Conservation (phyloP, 2,888 invertebrate species). For the Tenthredo distinguenda region DNA sequence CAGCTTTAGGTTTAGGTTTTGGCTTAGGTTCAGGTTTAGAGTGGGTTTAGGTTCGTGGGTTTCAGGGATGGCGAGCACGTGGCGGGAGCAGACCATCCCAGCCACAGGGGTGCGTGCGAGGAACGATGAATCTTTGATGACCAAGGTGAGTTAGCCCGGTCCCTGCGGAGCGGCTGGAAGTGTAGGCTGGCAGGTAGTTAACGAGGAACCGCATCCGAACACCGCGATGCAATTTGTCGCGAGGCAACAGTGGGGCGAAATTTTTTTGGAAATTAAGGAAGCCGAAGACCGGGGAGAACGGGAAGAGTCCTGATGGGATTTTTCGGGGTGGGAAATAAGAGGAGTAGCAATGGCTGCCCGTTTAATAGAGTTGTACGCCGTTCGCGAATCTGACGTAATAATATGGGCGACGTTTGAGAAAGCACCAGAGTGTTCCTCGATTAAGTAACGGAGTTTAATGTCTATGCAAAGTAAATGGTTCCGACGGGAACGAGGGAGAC, state of each 20-base stretch:
- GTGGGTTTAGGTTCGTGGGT: constrained; percentile 58
- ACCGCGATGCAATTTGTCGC: constrained; percentile 54
- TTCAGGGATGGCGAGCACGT: constrained; percentile 66
- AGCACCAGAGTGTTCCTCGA: constrained; percentile 59
- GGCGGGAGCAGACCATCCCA: constrained; percentile 63
- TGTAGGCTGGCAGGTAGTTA: constrained; percentile 55
- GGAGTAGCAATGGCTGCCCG: neutral
- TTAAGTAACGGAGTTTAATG: constrained; percentile 68
- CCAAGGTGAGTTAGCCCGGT: constrained; percentile 65
- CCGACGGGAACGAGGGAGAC: constrained; percentile 22
- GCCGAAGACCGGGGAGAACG: neutral
- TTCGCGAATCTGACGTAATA: constrained; percentile 14
- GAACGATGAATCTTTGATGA: constrained; percentile 75
- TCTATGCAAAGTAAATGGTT: constrained; percentile 67
- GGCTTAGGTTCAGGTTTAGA: constrained; percentile 19
- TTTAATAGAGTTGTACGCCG: constrained; percentile 8
- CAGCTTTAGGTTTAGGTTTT: constrained; percentile 38
- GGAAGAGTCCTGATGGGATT: neutral
- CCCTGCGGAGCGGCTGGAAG: constrained; percentile 55
- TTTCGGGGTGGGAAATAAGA: neutral
- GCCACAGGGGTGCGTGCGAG: constrained; percentile 72
- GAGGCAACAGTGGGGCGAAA: neutral
- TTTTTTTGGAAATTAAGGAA: neutral
- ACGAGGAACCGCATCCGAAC: constrained; percentile 38
- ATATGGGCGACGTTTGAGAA: constrained; percentile 37